Evolutionary conservation across 2,888 invertebrate species (phyloP), one percentile per base, ranked within the genome.

Genomic region (Penaeus monodon): DNA sequence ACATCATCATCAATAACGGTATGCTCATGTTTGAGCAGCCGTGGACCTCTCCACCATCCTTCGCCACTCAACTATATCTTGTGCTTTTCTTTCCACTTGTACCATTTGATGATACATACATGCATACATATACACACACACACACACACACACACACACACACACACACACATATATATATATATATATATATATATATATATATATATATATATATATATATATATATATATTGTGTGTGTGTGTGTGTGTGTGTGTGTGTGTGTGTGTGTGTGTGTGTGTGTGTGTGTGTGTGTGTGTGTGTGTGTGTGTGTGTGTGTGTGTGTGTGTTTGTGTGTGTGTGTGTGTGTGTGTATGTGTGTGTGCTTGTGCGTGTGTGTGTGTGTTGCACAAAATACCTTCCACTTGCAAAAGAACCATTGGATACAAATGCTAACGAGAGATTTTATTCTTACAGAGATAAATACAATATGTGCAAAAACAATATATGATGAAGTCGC

Each of bases 171-270:
- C 38, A 33, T 38, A 80, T 24, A 33, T 33, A 66, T 22, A 65
- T 20, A 7, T 7, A 80, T 10, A 80, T 33, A 64, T 33, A 80
- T 33, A 80, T 44, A 79, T 64, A 80, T 64, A 29, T 27, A 64
- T 29, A 27, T 73, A 22, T 73, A 27, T 73, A 27, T 73, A 73
- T 73, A 73, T 73, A 27, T 73, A 73, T 73, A 73, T 73, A 73
- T 73, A 73, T 73, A 27, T 73, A 80, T 64, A 64, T 49, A 73
- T n/a, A 73, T 73, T 76, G 66, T 29, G 38, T 4, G 29, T 17
- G 65, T 4, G 24, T 57, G 63, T n/a, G 63, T 44, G 65, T 65
- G n/a, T 64, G 68, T 22, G 38, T 12, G 68, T 7, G 29, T 17
- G 73, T 6, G 63, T 44, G n/a, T 57, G 22, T 78, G 22, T 78